Conservation (phyloP, 1,140 invertebrate species). For the Drosophila azteca region DNA sequence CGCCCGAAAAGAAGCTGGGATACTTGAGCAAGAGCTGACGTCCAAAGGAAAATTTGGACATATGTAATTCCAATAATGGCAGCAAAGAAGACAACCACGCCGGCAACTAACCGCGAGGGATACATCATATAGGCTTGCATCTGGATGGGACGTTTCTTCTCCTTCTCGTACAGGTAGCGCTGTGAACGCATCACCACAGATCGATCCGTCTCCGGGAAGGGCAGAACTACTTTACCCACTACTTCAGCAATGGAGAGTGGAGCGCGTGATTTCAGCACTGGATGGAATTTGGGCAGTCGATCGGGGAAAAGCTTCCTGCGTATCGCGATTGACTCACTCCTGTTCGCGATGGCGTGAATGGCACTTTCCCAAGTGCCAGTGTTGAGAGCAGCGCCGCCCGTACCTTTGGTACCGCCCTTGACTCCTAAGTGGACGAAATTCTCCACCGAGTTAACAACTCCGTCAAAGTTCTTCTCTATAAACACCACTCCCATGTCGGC, state of each 20-base stretch:
- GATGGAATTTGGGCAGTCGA: conserved; percentile 86
- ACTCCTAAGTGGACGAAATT: conserved; percentile 86
- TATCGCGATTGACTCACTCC: conserved; percentile 86
- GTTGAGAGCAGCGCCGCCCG: conserved; percentile 85
- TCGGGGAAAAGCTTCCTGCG: conserved; percentile 88
- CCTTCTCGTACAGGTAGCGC: conserved; percentile 88
- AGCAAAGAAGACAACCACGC: conserved; percentile 85
- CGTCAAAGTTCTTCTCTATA: conserved; percentile 90
- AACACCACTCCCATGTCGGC: conserved; percentile 92
- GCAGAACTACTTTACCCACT: conserved; percentile 86
- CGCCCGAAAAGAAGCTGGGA: conserved; percentile 90
- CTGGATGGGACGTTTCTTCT: conserved; percentile 89
- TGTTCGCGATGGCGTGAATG: conserved; percentile 88
- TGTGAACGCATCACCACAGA: conserved; percentile 91
- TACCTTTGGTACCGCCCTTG: conserved; percentile 65
- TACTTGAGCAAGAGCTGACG: conserved; percentile 88
- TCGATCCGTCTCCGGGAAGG: conserved; percentile 92
- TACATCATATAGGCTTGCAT: conserved; percentile 87
- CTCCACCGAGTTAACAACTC: conserved; percentile 91
- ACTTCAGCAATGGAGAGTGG: conserved; percentile 87
- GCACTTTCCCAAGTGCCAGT: conserved; percentile 93
- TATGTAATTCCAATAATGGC: conserved; percentile 87
- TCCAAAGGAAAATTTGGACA: conserved; percentile 88
- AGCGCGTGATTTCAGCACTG: conserved; percentile 85
- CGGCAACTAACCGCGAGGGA: conserved; percentile 79